Conservation (phyloP, 2,113 vertebrate genomes). For the Periophthalmus modestus region DNA sequence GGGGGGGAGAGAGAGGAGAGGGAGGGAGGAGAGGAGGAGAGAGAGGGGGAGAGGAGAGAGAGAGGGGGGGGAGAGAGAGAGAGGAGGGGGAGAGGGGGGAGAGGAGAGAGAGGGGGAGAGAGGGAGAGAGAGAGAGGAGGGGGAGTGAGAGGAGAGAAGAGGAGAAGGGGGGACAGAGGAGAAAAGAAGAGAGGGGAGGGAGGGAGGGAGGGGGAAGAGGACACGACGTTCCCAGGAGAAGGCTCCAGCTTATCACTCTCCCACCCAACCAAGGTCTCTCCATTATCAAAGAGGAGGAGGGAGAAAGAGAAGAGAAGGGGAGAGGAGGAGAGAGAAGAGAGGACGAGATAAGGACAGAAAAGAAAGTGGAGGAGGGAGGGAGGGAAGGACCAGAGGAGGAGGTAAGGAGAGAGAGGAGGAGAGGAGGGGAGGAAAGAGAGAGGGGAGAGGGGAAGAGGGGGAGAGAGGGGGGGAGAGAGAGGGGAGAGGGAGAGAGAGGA, state of each 20-base stretch:
- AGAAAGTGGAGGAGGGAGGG: not conserved
- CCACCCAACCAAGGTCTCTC: conserved; percentile 64
- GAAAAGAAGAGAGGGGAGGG: conserved; percentile 34
- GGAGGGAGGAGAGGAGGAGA: conserved; percentile 45
- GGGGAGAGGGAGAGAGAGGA: too few relatives aligned
- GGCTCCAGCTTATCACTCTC: conserved; percentile 68
- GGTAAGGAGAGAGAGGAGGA: too few relatives aligned
- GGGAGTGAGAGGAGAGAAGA: too few relatives aligned
- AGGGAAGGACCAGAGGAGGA: too few relatives aligned
- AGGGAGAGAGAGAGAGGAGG: conserved; percentile 19
- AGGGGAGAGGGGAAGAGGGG: too few relatives aligned
- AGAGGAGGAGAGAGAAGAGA: conserved; percentile 42
- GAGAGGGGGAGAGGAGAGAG: too few relatives aligned
- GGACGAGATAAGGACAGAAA: not conserved
- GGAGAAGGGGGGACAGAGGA: not conserved
- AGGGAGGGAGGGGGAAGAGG: conserved; percentile 27
- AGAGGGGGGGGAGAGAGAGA: too few relatives aligned
- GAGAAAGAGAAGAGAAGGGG: conserved; percentile 34
- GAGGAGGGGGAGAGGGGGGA: not conserved
- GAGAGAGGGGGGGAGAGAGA: too few relatives aligned
- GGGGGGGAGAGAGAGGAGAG: too few relatives aligned
- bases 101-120: conserved; percentile 1
- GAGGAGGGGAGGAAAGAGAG: too few relatives aligned
- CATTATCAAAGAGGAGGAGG: conserved; percentile 64
- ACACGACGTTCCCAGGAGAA: conserved; percentile 74